Percentiles rank a stretch among this genome's conserved stretches.
Evolutionary conservation across 2,888 invertebrate genomes (phyloP).

Genomic region (Amorpha juglandis): DNA sequence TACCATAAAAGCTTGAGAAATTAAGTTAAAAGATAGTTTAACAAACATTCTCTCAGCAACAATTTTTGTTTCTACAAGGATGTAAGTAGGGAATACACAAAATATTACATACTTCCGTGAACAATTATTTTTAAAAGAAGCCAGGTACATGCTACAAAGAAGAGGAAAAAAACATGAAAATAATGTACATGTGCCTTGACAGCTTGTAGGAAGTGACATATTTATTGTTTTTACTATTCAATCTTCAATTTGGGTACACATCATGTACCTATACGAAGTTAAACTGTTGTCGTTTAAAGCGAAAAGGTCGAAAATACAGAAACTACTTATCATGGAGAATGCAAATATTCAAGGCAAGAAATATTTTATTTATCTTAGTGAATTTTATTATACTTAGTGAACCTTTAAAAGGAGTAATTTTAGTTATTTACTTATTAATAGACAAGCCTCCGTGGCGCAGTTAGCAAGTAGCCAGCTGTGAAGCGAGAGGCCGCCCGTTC

Average conservation of each 20-base stretch:
- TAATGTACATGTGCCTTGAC: not conserved
- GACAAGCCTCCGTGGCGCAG: no score
- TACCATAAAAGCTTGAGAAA: not conserved
- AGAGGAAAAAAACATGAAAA: not conserved
- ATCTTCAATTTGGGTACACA: not conserved
- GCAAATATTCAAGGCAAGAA: not conserved
- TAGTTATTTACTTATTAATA: no score
- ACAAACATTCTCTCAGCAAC: not conserved
- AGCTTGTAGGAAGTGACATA: not conserved
- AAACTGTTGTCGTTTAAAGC: not conserved
- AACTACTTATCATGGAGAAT: not conserved
- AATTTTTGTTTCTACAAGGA: not conserved
- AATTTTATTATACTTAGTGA: no score
- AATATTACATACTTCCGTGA: not conserved
- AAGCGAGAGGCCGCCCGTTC: no score
- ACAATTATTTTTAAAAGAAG: not conserved
- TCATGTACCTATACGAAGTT: not conserved
- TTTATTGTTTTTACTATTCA: not conserved
- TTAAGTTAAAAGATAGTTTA: not conserved
- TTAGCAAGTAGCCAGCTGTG: no score
- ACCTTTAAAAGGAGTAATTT: no score
- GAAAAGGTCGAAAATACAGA: conserved; percentile 2
- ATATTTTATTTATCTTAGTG: no score
- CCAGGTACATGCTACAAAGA: not conserved
- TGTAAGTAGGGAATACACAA: not conserved